Evolutionary conservation across 2,113 vertebrate species (phyloP).

Genomic region (Sebastes schlegelii): DNA sequence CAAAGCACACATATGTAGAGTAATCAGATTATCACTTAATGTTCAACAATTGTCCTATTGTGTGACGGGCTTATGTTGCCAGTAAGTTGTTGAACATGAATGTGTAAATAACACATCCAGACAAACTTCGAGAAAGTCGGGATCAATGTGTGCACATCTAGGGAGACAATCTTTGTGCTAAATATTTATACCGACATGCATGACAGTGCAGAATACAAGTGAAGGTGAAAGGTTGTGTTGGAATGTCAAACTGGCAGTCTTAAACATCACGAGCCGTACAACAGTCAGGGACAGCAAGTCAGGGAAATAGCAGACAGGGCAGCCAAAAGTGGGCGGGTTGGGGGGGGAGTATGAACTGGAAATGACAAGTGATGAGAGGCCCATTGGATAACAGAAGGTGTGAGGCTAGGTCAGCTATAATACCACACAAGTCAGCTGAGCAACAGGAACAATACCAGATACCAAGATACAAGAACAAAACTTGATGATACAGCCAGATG

Average conservation of each 20-base stretch:
- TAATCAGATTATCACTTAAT: conserved; percentile 28
- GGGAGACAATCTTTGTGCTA: background rate
- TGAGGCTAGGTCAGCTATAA: background rate
- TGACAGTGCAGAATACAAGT: background rate
- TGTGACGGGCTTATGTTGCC: background rate
- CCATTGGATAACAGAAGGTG: conserved; percentile 45
- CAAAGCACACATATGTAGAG: background rate
- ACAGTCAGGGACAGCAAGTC: background rate
- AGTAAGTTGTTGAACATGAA: background rate
- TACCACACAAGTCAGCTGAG: background rate
- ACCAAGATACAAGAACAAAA: conserved; percentile 6
- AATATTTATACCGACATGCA: background rate
- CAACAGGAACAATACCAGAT: conserved; percentile 25
- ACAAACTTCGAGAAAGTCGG: background rate
- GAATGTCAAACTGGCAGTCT: conserved; percentile 21
- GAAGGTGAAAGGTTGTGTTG: conserved; percentile 16
- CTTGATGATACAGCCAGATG: background rate
- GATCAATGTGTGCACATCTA: background rate
- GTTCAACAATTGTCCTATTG: conserved; percentile 8
- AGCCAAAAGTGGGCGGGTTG: conserved; percentile 3
- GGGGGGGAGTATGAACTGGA: conserved; percentile 23
- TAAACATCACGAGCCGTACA: background rate
- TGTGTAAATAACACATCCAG: background rate
- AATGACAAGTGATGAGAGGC: conserved; percentile 41
- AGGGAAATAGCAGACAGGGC: conserved; percentile 25